phyloP scores from a whole-genome alignment of 2,113 vertebrate species.

The Misgurnus mizolepis region DNA sequence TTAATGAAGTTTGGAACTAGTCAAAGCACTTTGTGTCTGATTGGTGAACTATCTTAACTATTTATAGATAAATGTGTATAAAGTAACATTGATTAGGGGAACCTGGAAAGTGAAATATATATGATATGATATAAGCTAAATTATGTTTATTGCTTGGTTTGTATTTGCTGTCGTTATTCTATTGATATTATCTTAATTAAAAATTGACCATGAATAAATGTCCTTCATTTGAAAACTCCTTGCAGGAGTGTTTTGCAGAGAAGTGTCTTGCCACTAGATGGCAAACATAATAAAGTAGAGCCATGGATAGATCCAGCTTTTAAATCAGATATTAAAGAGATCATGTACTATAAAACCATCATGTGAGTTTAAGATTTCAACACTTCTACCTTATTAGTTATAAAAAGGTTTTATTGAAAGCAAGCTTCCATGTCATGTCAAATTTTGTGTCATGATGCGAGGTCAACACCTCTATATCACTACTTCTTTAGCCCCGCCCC shows the following conservation, averaged over 20 bases:
- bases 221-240: slow-evolving; percentile 10
- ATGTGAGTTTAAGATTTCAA: too few relatives aligned
- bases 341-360: too few relatives aligned
- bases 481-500: too few relatives aligned
- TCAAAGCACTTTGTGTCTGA: not conserved
- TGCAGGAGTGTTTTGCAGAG: slow-evolving; percentile 10
- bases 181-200: slow-evolving; percentile 8
- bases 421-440: too few relatives aligned
- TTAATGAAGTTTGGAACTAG: slow-evolving; percentile 31
- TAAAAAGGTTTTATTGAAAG: too few relatives aligned
- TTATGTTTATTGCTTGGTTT: slow-evolving; percentile 18
- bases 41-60: not conserved
- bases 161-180: slow-evolving; percentile 13
- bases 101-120: not conserved
- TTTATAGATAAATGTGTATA: not conserved
- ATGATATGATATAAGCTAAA: not conserved
- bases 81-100: not conserved
- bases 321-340: too few relatives aligned
- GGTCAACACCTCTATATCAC: too few relatives aligned
- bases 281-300: slow-evolving; percentile 36
- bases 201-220: slow-evolving; percentile 19
- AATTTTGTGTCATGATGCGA: too few relatives aligned
- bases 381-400: too few relatives aligned
- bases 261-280: slow-evolving; percentile 45
- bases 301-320: not conserved